Conservation (phyloP, 2,797 vertebrate genomes). For the Dicrostonyx torquatus region DNA sequence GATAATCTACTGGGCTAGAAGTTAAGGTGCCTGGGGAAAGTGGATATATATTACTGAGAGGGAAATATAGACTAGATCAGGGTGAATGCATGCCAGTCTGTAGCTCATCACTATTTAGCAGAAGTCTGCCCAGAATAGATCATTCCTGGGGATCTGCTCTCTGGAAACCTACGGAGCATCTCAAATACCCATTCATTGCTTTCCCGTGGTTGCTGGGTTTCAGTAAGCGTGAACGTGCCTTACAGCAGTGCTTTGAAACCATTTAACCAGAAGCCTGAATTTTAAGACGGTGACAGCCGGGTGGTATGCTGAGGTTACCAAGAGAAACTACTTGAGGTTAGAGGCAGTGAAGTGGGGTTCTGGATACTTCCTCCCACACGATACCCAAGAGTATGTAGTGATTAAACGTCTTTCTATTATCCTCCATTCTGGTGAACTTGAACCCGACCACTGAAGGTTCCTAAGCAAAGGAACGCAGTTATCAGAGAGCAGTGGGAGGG, state of each 20-base stretch:
- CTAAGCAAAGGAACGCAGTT: not conserved
- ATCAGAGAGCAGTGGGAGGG: not conserved
- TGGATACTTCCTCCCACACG: not conserved
- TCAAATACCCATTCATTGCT: not conserved
- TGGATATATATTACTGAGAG: not conserved
- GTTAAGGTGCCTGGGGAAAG: not conserved
- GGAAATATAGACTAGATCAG: not conserved
- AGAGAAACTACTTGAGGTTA: constrained; percentile 35
- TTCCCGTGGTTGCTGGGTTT: not conserved
- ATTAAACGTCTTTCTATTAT: constrained; percentile 5
- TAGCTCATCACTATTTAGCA: not conserved
- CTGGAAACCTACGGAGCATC: not conserved
- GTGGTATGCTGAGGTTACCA: not conserved
- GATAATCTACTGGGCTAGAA: not conserved
- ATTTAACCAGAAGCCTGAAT: not conserved
- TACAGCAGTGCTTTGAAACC: not conserved
- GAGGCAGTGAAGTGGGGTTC: not conserved
- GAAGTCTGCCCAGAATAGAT: not conserved
- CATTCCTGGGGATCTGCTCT: not conserved
- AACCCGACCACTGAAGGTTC: constrained; percentile 44
- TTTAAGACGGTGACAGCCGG: not conserved
- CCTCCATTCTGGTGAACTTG: constrained; percentile 35
- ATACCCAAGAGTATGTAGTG: not conserved
- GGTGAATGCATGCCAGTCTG: not conserved
- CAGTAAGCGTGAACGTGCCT: not conserved